Evolutionary conservation across 1,140 invertebrate species (phyloP), one percentile per base, ranked within the genome.

Genomic region (Apis dorsata): DNA sequence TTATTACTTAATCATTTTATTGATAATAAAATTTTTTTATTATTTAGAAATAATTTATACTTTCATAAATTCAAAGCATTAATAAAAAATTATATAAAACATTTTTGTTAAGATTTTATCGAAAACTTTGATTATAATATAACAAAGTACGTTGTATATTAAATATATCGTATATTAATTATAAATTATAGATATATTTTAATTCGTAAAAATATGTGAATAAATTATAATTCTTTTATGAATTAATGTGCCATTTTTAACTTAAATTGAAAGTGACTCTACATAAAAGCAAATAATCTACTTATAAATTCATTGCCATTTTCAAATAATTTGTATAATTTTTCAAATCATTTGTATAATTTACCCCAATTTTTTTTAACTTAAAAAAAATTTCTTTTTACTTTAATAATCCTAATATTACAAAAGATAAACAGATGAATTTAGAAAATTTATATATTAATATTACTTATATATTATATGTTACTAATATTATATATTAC

Each of bases 201-300:
- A 24, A 19, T 63, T 44, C 11, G 63, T 57, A 81, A 66, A 77
- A 66, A 83, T 57, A 63, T n/a, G 72, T 19, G 63, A 77, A 68
- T 51, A 73, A 55, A 55, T 65, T 63, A 44, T 59, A 62, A 81
- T 84, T 73, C 77, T 81, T 87, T 81, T 85, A 66, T 66, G 57
- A 85, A 85, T 72, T 55, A 79, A 79, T 71, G 79, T 81, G 62
- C 79, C 83, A 81, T 89, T 91, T 83, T 86, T 86, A 77, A 65
- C n/a, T 79, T 86, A 85, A 91, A 86, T 90, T 80, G 89, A 91
- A 90, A 91, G 87, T 91, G 34, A 86, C 87, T 79, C 70, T 83
- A 81, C 73, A 85, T 79, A 88, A 91, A 87, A 86, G 84, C 89
- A 89, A 90, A 83, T 86, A 81, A 90, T 86, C 87, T 86, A 84